Evolutionary conservation across 2,113 vertebrate genomes (phyloP), one percentile per base, ranked within the genome.

Genomic region (Corythaeola cristata): DNA sequence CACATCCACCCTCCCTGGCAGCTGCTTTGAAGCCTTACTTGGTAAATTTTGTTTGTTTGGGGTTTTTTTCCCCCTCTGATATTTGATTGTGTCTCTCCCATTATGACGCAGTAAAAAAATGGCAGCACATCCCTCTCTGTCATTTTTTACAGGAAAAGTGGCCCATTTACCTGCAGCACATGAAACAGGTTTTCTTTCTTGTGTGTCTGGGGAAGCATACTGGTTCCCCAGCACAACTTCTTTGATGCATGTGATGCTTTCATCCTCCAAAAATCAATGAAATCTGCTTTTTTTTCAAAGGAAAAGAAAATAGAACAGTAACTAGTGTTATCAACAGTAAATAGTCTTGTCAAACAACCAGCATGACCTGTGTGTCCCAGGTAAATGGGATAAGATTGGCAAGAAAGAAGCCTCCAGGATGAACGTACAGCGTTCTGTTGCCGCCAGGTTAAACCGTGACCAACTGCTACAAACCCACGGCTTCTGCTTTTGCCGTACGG

Each of bases 51-150:
- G 6, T 33, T 64, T 66, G 28, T 53, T 41, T 39, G 50, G 44
- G 39, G 28, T 12, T 35, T 19, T 27, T 45, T 15, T 39, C 2
- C 13, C 44, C 56, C 39, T 2, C 39, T 1, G 6, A 12, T 21
- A 35, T 60, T 1, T 3, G 32, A 19, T 27, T 18, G 30, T 49
- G 33, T 75, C 45, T 66, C 39, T 58, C 50, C 60, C 62, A 62
- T 81, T 49, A 8, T 1, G 30, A 32, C 37, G 30, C 47, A 2
- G 15, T 27, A 18, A 10, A 24, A 39, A 37, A 68, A 3, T 0
- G 12, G 55, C 52, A 64, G 4, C 27, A 0, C 6, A 11, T n/a
- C 39, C 59, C 5, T 4, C 39, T 22, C 27, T 0, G 1, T 4
- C 27, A 22, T 2, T 17, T 28, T 9, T 6, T 27, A 4, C 39